Percentiles rank a stretch among this genome's conserved stretches.
phyloP scores from a whole-genome alignment of 2,888 invertebrate species.

The Syrphus vitripennis region DNA sequence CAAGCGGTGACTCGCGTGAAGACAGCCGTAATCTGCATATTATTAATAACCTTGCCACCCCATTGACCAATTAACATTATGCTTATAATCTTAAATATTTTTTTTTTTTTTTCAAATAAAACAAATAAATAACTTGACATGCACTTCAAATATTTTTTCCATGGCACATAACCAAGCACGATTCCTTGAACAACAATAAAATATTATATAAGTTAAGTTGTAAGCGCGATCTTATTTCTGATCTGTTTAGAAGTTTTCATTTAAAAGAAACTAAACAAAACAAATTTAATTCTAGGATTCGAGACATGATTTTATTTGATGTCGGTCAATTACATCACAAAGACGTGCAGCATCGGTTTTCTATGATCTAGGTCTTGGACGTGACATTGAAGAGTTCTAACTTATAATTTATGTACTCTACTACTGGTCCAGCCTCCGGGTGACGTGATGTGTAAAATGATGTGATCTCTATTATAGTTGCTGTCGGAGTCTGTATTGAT shows the following conservation, averaged over 20 bases:
- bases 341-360: conserved; percentile 44
- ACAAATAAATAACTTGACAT: conserved; percentile 29
- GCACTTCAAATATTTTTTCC: conserved; percentile 28
- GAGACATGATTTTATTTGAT: conserved; percentile 49
- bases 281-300: conserved; percentile 27
- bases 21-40: conserved; percentile 37
- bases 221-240: conserved; percentile 38
- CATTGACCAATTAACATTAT: conserved; percentile 54
- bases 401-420: conserved; percentile 5
- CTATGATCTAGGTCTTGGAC: conserved; percentile 67
- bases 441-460: conserved; percentile 52
- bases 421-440: conserved; percentile 26
- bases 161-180: conserved; percentile 31
- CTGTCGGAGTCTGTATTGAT: conserved; percentile 17
- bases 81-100: conserved; percentile 15
- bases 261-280: background rate
- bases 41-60: conserved; percentile 54
- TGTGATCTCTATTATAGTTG: conserved; percentile 59
- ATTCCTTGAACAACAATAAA: conserved; percentile 17
- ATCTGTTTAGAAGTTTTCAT: conserved; percentile 31
- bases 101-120: background rate
- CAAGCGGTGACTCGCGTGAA: conserved; percentile 25
- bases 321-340: conserved; percentile 48
- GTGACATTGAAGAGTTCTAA: conserved; percentile 60
- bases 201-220: background rate